phyloP scores from a whole-genome alignment of 2,113 vertebrate genomes.

The Phalacrocorax aristotelis region DNA sequence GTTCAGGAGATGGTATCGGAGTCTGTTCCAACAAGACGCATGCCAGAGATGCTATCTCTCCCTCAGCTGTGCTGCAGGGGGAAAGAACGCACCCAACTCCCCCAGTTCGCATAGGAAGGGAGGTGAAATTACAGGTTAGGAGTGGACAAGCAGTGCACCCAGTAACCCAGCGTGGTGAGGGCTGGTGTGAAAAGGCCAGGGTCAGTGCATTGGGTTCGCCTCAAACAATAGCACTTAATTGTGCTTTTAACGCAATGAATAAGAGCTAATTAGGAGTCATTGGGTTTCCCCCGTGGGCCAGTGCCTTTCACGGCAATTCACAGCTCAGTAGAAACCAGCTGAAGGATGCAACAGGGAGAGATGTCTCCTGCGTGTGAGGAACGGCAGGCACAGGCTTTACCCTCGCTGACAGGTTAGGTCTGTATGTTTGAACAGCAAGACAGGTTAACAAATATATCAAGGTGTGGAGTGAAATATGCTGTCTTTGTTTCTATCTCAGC shows the following conservation, averaged over 20 bases:
- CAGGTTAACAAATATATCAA: neutral
- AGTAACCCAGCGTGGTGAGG: neutral
- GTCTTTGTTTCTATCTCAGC: neutral
- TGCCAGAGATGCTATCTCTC: neutral
- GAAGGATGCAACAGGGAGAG: neutral
- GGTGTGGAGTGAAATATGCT: conserved; percentile 14
- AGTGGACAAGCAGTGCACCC: neutral
- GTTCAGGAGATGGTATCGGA: neutral
- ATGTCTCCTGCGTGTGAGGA: neutral
- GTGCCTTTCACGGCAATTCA: neutral
- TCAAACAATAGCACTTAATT: neutral
- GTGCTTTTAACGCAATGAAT: neutral
- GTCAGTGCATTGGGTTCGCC: neutral
- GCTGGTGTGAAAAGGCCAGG: neutral
- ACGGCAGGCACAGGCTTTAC: neutral
- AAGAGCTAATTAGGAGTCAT: conserved; percentile 40
- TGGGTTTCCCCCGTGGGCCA: neutral
- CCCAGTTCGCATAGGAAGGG: accelerated
- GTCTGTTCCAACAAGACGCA: neutral
- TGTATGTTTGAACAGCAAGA: neutral
- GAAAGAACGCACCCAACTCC: neutral
- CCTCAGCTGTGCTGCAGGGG: neutral
- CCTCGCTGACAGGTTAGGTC: neutral
- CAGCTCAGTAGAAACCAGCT: neutral
- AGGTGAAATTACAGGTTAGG: neutral